Percentiles rank a stretch among this genome's conserved stretches.
Conservation (phyloP, 1,140 invertebrate species). For the Panagrolaimus sp. region DNA sequence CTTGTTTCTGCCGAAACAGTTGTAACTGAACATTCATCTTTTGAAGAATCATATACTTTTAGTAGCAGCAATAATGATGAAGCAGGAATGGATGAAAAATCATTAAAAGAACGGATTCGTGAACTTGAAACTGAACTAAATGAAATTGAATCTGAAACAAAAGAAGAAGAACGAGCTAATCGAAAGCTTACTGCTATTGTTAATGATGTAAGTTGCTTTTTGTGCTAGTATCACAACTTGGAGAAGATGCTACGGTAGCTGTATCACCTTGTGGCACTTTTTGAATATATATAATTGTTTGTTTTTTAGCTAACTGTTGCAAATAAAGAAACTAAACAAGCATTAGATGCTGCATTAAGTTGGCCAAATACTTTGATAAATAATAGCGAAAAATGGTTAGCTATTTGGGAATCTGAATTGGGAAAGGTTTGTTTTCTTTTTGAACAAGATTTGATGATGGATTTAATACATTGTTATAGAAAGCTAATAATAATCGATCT, state of each 20-base stretch:
- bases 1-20: too few relatives aligned
- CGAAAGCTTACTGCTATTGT: neutral
- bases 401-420: constrained; percentile 5
- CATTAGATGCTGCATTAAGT: neutral
- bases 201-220: neutral
- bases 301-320: neutral
- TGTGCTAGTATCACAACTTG: too few relatives aligned
- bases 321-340: neutral
- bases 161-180: neutral
- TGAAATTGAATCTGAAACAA: neutral
- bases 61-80: too few relatives aligned
- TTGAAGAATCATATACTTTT: too few relatives aligned
- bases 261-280: too few relatives aligned
- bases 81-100: too few relatives aligned
- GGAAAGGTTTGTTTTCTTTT: neutral
- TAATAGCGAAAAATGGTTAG: constrained; percentile 5
- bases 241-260: too few relatives aligned
- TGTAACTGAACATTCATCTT: too few relatives aligned
- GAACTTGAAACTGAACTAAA: constrained; percentile 1
- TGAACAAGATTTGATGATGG: too few relatives aligned
- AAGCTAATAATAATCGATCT: neutral
- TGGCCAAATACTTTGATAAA: neutral
- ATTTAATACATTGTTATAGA: neutral
- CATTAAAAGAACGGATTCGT: neutral
- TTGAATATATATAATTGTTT: too few relatives aligned